Base-by-base conservation (phyloP, 2,113 vertebrate genomes). In the Heterocephalus glaber region DNA sequence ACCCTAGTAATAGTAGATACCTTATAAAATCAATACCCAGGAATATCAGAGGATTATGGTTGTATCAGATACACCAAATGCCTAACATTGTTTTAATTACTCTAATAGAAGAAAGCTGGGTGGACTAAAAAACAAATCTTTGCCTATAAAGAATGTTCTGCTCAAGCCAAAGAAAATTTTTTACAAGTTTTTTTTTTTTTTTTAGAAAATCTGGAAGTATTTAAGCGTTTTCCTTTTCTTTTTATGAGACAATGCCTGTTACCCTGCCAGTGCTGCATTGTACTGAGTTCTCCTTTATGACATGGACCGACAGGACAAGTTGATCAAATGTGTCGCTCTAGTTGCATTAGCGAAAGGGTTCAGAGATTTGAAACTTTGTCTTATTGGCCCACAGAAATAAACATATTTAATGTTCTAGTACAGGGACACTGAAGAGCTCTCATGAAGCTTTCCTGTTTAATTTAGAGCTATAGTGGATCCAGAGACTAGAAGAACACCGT, bases 141-240 rank as follows among this genome's bases (percentile, higher is more conserved):
- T 98, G 97, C 97, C 96, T 98, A 65, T 94, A 94, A 99, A 98
- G 98, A 99, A 98, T 98, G 98, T 97, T 97, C 92, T 98, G 41
- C 95, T 97, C 72, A 98, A 98, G 98, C 98, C 98, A 99, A 99
- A 98, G 97, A 96, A 98, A 98, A 98, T 98, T 98, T 98, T 98
- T 98, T 98, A 98, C 98, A 98, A 98, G 97, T 98, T 98, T 58
- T 98, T 98, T 98, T 98, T 98, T 98, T 98, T 98, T 98, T 98
- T 98, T 98, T 98, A 98, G 98, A 98, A 98, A 98, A 97, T 98
- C 98, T 99, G 98, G 98, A 98, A 98, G 95, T 98, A 97, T 98
- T 99, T 99, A 98, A 97, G 96, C 93, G 7, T 98, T 98, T 98
- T 96, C 98, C 92, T 98, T 80, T 76, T 98, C 89, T 97, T 96